Base-by-base conservation (phyloP, 1,140 invertebrate species). In the Formica exsecta region DNA sequence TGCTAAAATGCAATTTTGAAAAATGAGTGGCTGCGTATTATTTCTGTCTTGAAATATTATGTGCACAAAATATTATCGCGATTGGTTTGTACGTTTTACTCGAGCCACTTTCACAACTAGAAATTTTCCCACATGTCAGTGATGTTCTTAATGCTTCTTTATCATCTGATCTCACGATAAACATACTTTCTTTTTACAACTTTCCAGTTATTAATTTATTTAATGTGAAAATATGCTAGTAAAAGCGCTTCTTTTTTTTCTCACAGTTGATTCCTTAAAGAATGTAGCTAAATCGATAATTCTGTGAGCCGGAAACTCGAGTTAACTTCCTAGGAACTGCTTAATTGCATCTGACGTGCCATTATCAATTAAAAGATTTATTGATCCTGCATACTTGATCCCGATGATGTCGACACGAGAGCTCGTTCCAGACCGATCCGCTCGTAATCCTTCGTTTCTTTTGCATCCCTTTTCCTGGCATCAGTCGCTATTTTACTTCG, bases 331-430 rank as follows among this genome's bases (percentile, higher is more conserved):
- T 73, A 80, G 9, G 0, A 70, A 73, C 19, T 81, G 38, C 38
- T 48, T 81, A 81, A 61, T 81, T 73, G 51, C 51, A 38, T 22
- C 65, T 71, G 65, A 9, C 59, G 25, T 48, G 44, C 54, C 61
- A 25, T 13, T 57, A 48, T 54, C 86, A 92, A 91, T 90, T 89
- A 89, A 89, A 90, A 74, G 89, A 85, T 32, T 70, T 76, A 48
- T 54, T 41, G 25, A 59, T 59, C 59, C 16, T 36, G 85, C 92
- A 51, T 94, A 94, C 94, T 94, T 93, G 93, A 92, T 80, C 71
- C 90, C 16, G 92, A 93, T 87, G 85, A 73, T 54, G 86, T 90
- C 64, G 87, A 86, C 32, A 89, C 54, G 48, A 92, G 76, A 70
- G 85, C 59, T 54, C 77, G 85, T 29, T 92, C 83, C 62, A 86